Conservation (phyloP, 2,113 vertebrate genomes). For the Tiliqua scincoides region DNA sequence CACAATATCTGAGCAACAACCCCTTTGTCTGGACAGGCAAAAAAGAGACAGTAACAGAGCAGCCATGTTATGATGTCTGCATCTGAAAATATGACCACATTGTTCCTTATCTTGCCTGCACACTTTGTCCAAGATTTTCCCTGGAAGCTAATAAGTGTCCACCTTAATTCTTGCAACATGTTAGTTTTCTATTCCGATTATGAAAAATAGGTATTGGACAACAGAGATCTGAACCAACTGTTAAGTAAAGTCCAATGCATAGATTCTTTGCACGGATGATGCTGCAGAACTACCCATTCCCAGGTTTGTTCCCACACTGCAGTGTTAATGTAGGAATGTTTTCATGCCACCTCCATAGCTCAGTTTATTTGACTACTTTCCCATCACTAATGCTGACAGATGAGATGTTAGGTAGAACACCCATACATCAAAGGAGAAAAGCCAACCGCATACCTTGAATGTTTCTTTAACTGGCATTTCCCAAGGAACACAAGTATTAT, state of each 20-base stretch:
- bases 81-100: not conserved
- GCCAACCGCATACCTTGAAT: not conserved
- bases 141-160: not conserved
- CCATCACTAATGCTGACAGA: not conserved
- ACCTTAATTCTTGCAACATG: not conserved
- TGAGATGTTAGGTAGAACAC: not conserved
- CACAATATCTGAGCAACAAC: not conserved
- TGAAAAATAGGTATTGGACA: not conserved
- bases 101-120: not conserved
- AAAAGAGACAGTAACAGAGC: not conserved
- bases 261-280: not conserved
- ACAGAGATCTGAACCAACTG: not conserved
- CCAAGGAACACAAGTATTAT: not conserved
- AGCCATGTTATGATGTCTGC: accelerated
- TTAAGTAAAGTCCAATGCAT: not conserved
- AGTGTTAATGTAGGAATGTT: not conserved
- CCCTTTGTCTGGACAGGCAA: not conserved
- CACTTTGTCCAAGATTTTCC: not conserved
- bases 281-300: not conserved
- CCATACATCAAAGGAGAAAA: too few species aligned
- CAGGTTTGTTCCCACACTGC: not conserved
- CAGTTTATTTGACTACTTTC: not conserved
- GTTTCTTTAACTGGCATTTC: not conserved
- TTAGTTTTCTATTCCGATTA: not conserved
- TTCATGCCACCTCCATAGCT: not conserved